Conservation (phyloP, 2,113 vertebrate species). For the Cavia porcellus region DNA sequence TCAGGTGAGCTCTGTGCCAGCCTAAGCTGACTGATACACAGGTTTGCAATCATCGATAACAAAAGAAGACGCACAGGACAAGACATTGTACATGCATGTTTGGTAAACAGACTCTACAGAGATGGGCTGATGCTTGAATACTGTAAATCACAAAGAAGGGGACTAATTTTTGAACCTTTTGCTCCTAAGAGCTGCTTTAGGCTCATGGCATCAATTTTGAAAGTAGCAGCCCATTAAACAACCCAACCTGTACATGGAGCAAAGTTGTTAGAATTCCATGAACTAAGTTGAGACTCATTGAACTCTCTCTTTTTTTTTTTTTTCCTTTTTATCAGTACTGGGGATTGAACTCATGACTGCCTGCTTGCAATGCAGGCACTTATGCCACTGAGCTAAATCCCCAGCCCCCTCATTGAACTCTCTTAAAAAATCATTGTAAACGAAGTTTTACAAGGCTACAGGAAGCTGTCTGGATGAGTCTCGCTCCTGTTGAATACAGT, state of each 20-base stretch:
- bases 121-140: neutral
- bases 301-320: too few species aligned
- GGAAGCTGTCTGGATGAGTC: neutral
- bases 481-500: constrained; percentile 64
- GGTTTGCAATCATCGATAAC: neutral
- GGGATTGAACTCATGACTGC: too few species aligned
- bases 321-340: too few species aligned
- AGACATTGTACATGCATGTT: neutral
- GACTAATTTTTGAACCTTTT: neutral
- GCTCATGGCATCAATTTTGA: neutral
- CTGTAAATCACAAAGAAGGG: neutral
- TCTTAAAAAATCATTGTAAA: neutral
- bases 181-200: constrained; percentile 17
- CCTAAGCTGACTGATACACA: neutral
- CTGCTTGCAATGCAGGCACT: too few species aligned
- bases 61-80: neutral
- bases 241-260: neutral
- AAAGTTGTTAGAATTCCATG: neutral
- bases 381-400: too few species aligned
- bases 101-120: neutral
- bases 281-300: neutral
- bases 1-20: neutral
- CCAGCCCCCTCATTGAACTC: neutral
- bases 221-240: neutral
- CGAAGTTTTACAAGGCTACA: neutral